These are phyloP conservation scores for Drosophila erecta DNA, from an alignment of 1,140 invertebrate genomes.

Conservation along the genomic window DNA sequence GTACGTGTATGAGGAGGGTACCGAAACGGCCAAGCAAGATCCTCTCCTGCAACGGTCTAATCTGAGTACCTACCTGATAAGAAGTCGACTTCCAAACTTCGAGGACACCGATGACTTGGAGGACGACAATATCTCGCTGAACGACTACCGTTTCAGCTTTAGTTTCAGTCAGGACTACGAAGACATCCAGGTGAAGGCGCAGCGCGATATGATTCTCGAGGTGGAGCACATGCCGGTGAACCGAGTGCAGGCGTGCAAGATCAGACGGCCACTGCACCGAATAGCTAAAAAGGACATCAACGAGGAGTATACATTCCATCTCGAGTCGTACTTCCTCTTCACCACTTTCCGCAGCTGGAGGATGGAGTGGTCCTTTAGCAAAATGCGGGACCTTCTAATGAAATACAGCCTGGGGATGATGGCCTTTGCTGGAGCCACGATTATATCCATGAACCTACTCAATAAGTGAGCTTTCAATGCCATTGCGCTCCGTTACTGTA, in stretches of 20 bases:
- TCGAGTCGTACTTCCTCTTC: conserved; percentile 47
- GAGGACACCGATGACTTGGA: not conserved
- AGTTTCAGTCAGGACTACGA: conserved; percentile 8
- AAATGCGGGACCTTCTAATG: conserved; percentile 54
- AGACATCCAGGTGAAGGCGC: conserved; percentile 11
- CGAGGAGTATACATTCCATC: conserved; percentile 61
- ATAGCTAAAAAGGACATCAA: not conserved
- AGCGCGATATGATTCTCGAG: conserved; percentile 59
- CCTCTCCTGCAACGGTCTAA: conserved; percentile 88
- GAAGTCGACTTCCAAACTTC: conserved; percentile 45
- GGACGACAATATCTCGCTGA: not conserved
- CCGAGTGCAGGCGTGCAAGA: conserved; percentile 9
- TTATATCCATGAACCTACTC: not conserved
- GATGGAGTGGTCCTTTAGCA: conserved; percentile 50
- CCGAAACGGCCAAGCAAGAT: conserved; percentile 87
- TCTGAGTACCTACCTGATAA: conserved; percentile 90
- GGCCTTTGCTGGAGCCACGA: not conserved
- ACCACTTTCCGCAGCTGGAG: conserved; percentile 51
- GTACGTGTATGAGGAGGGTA: conserved; percentile 86
- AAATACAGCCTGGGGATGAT: conserved; percentile 61
- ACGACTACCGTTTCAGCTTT: not conserved
- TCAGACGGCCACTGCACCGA: conserved; percentile 2
- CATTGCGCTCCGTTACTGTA: too few relatives aligned
- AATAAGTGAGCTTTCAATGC: not conserved
- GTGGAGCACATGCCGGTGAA: conserved; percentile 72